Percentiles rank a stretch among this genome's conserved stretches.
phyloP scores from a whole-genome alignment of 2,888 invertebrate species.

The Dugesia japonica region DNA sequence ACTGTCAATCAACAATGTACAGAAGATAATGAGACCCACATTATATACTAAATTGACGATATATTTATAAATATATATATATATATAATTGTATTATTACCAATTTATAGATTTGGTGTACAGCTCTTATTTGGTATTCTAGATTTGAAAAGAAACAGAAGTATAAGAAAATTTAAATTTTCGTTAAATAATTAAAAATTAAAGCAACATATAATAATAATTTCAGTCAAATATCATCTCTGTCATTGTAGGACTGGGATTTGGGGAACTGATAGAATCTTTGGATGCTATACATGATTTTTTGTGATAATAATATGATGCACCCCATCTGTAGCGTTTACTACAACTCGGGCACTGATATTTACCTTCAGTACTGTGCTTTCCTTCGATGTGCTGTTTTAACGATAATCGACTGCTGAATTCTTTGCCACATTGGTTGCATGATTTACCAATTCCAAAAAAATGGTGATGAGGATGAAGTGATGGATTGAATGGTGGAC shows the following conservation, averaged over 20 bases:
- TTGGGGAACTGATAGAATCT: background rate
- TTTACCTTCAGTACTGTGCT: constrained; percentile 25
- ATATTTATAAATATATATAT: background rate
- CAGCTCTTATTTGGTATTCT: background rate
- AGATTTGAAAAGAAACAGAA: background rate
- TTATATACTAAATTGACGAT: background rate
- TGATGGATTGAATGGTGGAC: background rate
- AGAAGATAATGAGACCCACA: constrained; percentile 7
- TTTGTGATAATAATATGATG: constrained; percentile 34
- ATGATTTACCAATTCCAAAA: background rate
- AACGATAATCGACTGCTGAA: constrained; percentile 24
- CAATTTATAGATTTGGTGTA: background rate
- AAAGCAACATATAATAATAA: background rate
- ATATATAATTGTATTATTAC: background rate
- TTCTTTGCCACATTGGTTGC: constrained; percentile 30
- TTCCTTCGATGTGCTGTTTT: constrained; percentile 34
- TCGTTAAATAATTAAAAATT: background rate
- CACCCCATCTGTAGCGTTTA: constrained; percentile 33
- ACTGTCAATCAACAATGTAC: constrained; percentile 10
- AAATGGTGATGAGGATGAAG: constrained; percentile 14
- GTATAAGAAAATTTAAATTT: background rate
- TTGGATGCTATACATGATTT: constrained; percentile 29
- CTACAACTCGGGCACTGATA: constrained; percentile 28
- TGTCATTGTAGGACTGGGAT: background rate
- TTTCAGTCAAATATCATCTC: background rate